A percentile compares a stretch with the other conserved stretches of the same genome.
phyloP scores from a whole-genome alignment of 2,113 vertebrate genomes.

The Malurus alboscapulatus region DNA sequence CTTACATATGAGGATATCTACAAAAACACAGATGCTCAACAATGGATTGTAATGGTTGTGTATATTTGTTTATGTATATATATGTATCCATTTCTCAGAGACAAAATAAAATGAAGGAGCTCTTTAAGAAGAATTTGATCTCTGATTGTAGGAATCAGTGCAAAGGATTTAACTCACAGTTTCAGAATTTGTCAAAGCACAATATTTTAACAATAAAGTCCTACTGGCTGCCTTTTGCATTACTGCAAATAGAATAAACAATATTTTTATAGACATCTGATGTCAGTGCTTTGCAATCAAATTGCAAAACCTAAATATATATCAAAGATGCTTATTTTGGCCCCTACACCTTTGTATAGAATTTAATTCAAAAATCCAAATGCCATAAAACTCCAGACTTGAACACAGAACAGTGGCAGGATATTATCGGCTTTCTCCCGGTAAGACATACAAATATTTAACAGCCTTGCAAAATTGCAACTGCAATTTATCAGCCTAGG shows the following conservation, averaged over 20 bases:
- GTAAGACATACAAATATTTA: conserved; percentile 28
- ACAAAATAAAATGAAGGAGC: neutral
- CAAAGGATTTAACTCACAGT: conserved; percentile 36
- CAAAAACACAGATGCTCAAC: conserved; percentile 54
- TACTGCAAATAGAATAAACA: conserved; percentile 10
- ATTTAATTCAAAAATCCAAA: conserved; percentile 42
- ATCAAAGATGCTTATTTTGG: conserved; percentile 29
- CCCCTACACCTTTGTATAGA: neutral
- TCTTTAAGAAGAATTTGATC: conserved; percentile 8
- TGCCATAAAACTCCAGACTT: conserved; percentile 42
- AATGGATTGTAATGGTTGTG: conserved; percentile 7
- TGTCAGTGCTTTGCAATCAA: neutral
- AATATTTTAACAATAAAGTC: neutral
- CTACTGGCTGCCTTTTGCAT: neutral
- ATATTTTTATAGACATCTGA: neutral
- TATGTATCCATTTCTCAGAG: conserved; percentile 13
- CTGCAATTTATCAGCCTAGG: conserved; percentile 31
- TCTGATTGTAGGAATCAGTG: conserved; percentile 32
- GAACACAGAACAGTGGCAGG: conserved; percentile 46
- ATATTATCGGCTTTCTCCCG: conserved; percentile 18
- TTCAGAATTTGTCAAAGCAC: conserved; percentile 9
- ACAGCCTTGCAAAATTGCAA: conserved; percentile 37
- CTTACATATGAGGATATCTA: conserved; percentile 55
- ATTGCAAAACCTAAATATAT: neutral
- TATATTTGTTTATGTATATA: conserved; percentile 7